Base-by-base conservation (phyloP, 2,888 invertebrate genomes). In the Eupelmus urozonus region DNA sequence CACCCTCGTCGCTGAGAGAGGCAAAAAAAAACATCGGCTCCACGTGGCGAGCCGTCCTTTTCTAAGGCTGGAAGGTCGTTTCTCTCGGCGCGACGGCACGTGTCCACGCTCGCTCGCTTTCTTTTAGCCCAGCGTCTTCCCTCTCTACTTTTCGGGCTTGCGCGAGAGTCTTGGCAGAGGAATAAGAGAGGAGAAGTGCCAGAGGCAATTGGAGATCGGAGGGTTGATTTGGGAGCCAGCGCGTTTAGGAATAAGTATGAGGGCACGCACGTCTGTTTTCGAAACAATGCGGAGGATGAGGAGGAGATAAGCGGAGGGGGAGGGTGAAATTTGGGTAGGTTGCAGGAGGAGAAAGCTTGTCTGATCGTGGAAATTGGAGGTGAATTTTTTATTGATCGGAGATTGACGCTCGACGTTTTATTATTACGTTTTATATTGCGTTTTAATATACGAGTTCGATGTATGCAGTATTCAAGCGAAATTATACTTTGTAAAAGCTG, bases 71-170 rank as follows among this genome's bases (percentile, higher is more conserved):
- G 59, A 60, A 70, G 70, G 70, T 60, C 59, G n/a, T 49, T 70
- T 59, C 29, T 20, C 45, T 49, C 65, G 49, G 9, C 27, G 29
- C 49, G 29, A 66, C 51, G 49, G 59, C 70, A 60, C 70, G 70
- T 70, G 70, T 45, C 45, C 45, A 16, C 13, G 2, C 45, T 13
- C 13, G 4, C 45, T 45, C 13, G 5, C 45, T 45, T 16, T 45
- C 13, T 45, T 7, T 45, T 16, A n/a, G n/a, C n/a, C n/a, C n/a
- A n/a, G n/a, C 45, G 9, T 16, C 16, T 45, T 34, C 9, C 45
- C 16, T 45, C 16, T 45, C 45, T 13, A 2, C 2, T 16, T 13
- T 45, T 13, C 45, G 34, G 34, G 3, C 9, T 9, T 34, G 3
- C 34, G 34, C 34, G n/a, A n/a, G n/a, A 34, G 34, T 34, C 9